Base-by-base conservation (phyloP, 2,888 invertebrate species). In the Neoaliturus tenellus region DNA sequence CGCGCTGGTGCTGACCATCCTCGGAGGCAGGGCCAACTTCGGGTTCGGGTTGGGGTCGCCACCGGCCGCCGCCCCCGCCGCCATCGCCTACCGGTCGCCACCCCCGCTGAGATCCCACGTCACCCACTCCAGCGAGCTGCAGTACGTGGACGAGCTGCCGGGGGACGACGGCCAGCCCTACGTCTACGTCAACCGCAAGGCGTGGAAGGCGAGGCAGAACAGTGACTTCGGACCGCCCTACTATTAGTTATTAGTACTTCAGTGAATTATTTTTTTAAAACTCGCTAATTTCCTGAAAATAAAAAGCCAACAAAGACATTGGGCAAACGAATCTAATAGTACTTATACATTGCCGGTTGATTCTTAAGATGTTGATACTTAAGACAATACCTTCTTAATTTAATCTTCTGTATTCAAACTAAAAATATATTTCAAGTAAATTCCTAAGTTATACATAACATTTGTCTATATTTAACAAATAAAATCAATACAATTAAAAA, bases 1-100 rank as follows among this genome's bases (percentile, higher is more conserved):
- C 12, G 84, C 86, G 20, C 84, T 87, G 55, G 81, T 84, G 35
- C 82, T 86, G 78, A 78, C 86, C n/a, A 81, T 86, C 51, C 31
- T 85, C n/a, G 48, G 83, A 14, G 80, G 83, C 4, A n/a, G 67
- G 12, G 48, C 25, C 23, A 41, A 62, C 41, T 58, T 58, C 33
- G 80, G 78, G n/a, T 48, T 80, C 73, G 78, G 83, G 1, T 48
- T 20, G n/a, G 6, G 10, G 28, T 31, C 41, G n/a, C 39, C 44
- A 14, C 39, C 81, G n/a, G 82, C 73, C 51, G 12, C 44, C 51
- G 73, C 41, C 31, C 55, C 58, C 31, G 8, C 35, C 20, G 31
- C 75, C 75, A 25, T 31, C 44, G 69, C 83, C 83, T 41, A 35
- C 58, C n/a, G 35, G 44, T 14, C 83, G 41, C 58, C 62, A 31